Percentiles rank a stretch among this genome's conserved stretches.
Conservation (phyloP, 2,888 invertebrate genomes). For the Boloria selene region DNA sequence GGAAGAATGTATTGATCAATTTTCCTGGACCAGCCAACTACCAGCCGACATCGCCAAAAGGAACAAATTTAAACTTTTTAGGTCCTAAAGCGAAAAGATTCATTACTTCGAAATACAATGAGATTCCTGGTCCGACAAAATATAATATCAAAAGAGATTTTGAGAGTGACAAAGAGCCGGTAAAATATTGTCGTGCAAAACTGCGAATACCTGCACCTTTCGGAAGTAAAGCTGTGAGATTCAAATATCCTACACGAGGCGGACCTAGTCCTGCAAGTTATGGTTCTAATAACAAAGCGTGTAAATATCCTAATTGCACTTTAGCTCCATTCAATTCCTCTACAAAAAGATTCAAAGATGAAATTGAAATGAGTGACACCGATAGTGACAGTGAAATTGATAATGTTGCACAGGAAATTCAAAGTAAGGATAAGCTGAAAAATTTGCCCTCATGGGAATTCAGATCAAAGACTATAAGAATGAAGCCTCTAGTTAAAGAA, state of each 20-base stretch:
- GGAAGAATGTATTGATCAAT: slow-evolving; percentile 54
- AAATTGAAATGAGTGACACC: slow-evolving; percentile 40
- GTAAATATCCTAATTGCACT: slow-evolving; percentile 51
- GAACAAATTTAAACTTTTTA: slow-evolving; percentile 48
- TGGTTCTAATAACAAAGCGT: slow-evolving; percentile 43
- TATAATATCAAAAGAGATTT: slow-evolving; percentile 61
- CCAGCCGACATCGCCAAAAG: slow-evolving; percentile 52
- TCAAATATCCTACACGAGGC: slow-evolving; percentile 51
- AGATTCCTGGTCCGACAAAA: slow-evolving; percentile 61
- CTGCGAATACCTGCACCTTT: slow-evolving; percentile 59
- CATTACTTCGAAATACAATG: slow-evolving; percentile 41
- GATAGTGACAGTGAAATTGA: slow-evolving; percentile 32
- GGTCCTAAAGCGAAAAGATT: slow-evolving; percentile 62
- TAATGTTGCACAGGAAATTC: slow-evolving; percentile 16
- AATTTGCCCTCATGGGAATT: slow-evolving; percentile 61
- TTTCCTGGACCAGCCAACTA: slow-evolving; percentile 65
- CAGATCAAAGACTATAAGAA: slow-evolving; percentile 61
- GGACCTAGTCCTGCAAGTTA: slow-evolving; percentile 67
- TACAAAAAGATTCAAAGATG: slow-evolving; percentile 56
- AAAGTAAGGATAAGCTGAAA: slow-evolving; percentile 24
- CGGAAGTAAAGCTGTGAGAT: slow-evolving; percentile 59
- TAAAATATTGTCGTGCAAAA: slow-evolving; percentile 50
- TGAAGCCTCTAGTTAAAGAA: slow-evolving; percentile 54
- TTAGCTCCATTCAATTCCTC: slow-evolving; percentile 59
- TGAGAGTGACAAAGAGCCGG: slow-evolving; percentile 49